A percentile compares a stretch with the other conserved stretches of the same genome.
These are phyloP conservation scores for Hystrix brachyura DNA, from an alignment of 2,113 vertebrate species.

Conservation along the genomic window DNA sequence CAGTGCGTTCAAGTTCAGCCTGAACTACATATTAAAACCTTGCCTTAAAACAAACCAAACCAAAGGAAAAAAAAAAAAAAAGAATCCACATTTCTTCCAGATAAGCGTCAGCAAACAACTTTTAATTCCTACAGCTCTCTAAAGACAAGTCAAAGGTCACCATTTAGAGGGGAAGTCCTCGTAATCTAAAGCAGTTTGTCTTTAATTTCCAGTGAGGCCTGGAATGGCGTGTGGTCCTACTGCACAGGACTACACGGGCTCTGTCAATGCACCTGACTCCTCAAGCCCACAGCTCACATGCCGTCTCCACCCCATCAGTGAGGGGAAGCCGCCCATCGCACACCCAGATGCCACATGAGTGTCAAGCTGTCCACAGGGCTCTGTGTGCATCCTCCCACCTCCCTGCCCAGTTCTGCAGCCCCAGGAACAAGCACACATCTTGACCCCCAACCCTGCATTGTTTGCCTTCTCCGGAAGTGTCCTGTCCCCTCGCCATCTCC, in stretches of 20 bases:
- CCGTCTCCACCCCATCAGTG: accelerated
- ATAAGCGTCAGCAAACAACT: neutral
- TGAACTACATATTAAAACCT: neutral
- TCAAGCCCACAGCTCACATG: accelerated
- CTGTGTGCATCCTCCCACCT: neutral
- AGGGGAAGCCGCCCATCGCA: neutral
- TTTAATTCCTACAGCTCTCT: neutral
- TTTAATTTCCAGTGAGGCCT: neutral
- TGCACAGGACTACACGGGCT: accelerated
- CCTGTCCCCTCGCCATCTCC: accelerated
- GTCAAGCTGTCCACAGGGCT: neutral
- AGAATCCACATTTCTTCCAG: neutral
- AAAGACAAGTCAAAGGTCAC: neutral
- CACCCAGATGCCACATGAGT: accelerated
- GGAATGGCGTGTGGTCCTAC: no score
- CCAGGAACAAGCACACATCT: neutral
- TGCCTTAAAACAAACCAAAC: neutral
- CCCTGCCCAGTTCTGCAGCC: neutral
- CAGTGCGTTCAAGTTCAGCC: neutral
- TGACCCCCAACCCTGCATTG: neutral
- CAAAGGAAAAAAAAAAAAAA: neutral
- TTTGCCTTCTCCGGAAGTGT: neutral
- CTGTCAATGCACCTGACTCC: neutral
- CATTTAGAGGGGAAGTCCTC: neutral
- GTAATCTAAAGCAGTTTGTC: neutral